phyloP scores from a whole-genome alignment of 2,113 vertebrate genomes.

The Hemicordylus capensis region DNA sequence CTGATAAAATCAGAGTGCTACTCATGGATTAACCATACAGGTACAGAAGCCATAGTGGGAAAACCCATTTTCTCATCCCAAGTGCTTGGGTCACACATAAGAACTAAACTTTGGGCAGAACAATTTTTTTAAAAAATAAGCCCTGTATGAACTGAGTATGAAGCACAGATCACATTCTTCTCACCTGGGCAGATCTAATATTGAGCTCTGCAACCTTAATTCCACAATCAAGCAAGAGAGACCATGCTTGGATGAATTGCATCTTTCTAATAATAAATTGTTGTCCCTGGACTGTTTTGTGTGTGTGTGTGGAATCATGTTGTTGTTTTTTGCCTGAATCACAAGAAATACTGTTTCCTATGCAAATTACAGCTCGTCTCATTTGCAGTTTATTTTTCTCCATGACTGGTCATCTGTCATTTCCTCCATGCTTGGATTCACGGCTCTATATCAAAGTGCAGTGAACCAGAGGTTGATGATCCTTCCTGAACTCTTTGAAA shows the following conservation, averaged over 20 bases:
- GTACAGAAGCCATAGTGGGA: not conserved
- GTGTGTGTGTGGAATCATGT: not conserved
- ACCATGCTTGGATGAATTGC: not conserved
- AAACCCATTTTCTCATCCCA: not conserved
- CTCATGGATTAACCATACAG: not conserved
- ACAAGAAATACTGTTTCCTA: not conserved
- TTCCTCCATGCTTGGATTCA: not conserved
- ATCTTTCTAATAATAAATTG: not conserved
- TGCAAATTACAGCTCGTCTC: not conserved
- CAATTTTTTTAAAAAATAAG: not conserved
- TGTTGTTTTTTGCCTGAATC: not conserved
- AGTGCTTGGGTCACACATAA: not conserved
- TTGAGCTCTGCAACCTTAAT: not conserved
- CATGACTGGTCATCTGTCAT: not conserved
- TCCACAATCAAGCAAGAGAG: slow-evolving; percentile 1
- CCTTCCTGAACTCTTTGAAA: not conserved
- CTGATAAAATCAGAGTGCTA: not conserved
- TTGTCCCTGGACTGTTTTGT: not conserved
- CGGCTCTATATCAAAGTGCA: accelerated
- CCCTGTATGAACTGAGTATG: not conserved
- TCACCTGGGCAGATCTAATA: not conserved
- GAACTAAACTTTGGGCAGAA: not conserved
- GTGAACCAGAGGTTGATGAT: not conserved
- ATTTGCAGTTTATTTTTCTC: slow-evolving; percentile 7
- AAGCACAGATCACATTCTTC: accelerated